Percentiles rank a stretch among this genome's conserved stretches.
These are phyloP conservation scores for Pterostichus niger DNA, from an alignment of 2,888 invertebrate species.

Conservation along the genomic window DNA sequence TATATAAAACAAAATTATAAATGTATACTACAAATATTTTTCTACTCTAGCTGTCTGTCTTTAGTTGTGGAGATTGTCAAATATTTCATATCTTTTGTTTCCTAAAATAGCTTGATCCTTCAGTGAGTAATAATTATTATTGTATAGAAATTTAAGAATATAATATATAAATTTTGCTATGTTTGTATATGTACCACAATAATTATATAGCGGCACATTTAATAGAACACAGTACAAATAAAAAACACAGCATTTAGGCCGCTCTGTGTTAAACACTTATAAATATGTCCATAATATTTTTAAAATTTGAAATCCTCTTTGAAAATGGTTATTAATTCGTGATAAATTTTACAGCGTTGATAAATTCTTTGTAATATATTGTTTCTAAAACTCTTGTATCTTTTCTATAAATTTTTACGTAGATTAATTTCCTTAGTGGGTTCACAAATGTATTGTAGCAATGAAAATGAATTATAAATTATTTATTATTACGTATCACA, in stretches of 20 bases:
- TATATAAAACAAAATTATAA: not conserved
- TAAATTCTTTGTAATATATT: conserved; percentile 54
- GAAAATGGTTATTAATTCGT: conserved; percentile 53
- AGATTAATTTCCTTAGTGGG: conserved; percentile 36
- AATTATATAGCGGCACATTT: conserved; percentile 62
- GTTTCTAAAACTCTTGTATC: conserved; percentile 24
- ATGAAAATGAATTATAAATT: conserved; percentile 63
- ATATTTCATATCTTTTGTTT: conserved; percentile 30
- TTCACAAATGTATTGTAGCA: conserved; percentile 58
- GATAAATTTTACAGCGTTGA: conserved; percentile 51
- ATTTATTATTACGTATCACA: conserved; percentile 55
- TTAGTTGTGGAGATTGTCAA: conserved; percentile 51
- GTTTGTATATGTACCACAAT: conserved; percentile 56
- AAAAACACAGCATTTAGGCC: conserved; percentile 66
- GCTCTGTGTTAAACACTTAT: conserved; percentile 63
- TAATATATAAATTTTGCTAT: conserved; percentile 58
- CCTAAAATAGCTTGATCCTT: conserved; percentile 41
- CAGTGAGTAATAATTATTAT: conserved; percentile 58
- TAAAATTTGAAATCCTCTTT: conserved; percentile 63
- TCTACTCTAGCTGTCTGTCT: not conserved
- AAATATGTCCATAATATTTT: conserved; percentile 50
- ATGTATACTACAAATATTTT: conserved; percentile 12
- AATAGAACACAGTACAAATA: conserved; percentile 67
- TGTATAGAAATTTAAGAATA: conserved; percentile 62
- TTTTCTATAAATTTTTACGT: conserved; percentile 55